phyloP scores from a whole-genome alignment of 2,888 invertebrate species.

The Meandrusa payeni region DNA sequence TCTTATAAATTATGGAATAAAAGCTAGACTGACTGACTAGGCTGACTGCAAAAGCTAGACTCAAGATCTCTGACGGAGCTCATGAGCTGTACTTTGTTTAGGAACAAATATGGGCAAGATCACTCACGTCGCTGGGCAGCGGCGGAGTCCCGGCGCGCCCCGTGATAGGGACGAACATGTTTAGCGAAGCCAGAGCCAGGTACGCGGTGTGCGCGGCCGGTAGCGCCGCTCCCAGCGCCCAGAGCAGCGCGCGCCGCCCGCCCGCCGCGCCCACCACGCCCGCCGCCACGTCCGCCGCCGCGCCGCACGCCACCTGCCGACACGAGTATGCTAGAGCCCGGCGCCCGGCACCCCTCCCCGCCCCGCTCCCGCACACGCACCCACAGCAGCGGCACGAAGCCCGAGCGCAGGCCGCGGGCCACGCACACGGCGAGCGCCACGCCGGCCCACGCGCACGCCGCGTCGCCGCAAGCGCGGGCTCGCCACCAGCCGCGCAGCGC shows the following conservation, averaged over 20 bases:
- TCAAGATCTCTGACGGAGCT: no score
- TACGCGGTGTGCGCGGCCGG: constrained; percentile 86
- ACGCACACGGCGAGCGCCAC: constrained; percentile 62
- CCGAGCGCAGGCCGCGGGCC: constrained; percentile 82
- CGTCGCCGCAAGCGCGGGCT: constrained; percentile 34
- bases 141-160: constrained; percentile 87
- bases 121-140: constrained; percentile 83
- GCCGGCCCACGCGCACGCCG: constrained; percentile 63
- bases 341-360: no score
- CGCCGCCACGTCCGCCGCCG: constrained; percentile 57
- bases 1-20: no score
- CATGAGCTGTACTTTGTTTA: no score
- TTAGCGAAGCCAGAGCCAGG: constrained; percentile 84
- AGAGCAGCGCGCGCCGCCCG: constrained; percentile 80
- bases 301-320: constrained; percentile 81
- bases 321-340: constrained; percentile 57
- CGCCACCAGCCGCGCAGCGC: constrained; percentile 54
- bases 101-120: no score
- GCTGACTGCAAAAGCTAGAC: no score
- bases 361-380: no score
- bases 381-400: constrained; percentile 84
- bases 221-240: constrained; percentile 61
- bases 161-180: constrained; percentile 90
- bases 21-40: no score
- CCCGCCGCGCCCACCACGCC: constrained; percentile 67